phyloP scores from a whole-genome alignment of 2,797 vertebrate species.

The Smutsia temminckii region DNA sequence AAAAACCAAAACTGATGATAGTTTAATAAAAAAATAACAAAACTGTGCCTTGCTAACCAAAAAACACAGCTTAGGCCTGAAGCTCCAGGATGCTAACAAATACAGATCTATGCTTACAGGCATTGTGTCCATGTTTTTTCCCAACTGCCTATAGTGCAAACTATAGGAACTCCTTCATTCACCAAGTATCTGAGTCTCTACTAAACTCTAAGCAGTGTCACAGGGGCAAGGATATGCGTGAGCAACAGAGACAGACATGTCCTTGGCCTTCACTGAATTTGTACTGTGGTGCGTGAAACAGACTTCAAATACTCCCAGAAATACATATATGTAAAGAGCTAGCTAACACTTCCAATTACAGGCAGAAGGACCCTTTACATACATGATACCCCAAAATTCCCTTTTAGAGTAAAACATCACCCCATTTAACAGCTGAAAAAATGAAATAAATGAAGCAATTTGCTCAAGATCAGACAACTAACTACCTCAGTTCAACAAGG shows the following conservation, averaged over 20 bases:
- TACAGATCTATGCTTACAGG: background rate
- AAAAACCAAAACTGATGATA: background rate
- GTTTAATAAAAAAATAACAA: background rate
- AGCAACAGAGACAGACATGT: background rate
- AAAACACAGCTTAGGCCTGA: background rate
- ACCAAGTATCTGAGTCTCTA: background rate
- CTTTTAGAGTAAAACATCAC: background rate
- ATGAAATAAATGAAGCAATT: background rate
- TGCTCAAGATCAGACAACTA: background rate
- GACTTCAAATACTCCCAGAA: background rate
- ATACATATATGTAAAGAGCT: background rate
- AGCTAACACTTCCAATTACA: background rate
- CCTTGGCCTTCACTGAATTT: background rate
- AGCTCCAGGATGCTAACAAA: background rate
- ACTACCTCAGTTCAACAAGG: background rate
- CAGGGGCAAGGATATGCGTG: background rate
- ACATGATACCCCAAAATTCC: background rate
- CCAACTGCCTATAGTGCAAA: background rate
- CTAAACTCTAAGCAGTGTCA: background rate
- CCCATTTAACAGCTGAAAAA: background rate
- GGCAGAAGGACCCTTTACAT: background rate
- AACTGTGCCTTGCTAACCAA: background rate
- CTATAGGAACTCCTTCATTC: background rate
- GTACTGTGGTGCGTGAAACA: background rate
- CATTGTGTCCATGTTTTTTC: background rate